Evolutionary conservation across 2,888 invertebrate species (phyloP).

Genomic region (Belgica antarctica): DNA sequence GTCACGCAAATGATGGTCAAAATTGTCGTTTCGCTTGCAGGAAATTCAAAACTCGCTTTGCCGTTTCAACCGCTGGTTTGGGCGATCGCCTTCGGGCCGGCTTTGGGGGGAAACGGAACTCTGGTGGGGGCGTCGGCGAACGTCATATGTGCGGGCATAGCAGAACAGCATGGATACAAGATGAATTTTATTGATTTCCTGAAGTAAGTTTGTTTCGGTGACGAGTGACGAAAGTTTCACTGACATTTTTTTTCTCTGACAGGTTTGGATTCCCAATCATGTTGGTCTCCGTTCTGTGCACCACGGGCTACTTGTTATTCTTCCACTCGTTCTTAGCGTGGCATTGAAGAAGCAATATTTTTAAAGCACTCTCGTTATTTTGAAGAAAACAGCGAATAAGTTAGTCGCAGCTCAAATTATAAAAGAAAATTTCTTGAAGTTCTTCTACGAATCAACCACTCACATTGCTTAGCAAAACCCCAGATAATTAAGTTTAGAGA

Average conservation of each 20-base stretch:
- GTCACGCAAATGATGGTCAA: slow-evolving; percentile 90
- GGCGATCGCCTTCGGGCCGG: slow-evolving; percentile 84
- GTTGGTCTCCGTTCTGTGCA: slow-evolving; percentile 67
- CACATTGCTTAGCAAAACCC: too few species aligned
- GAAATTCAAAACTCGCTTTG: slow-evolving; percentile 65
- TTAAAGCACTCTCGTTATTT: too few species aligned
- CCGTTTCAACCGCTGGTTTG: slow-evolving; percentile 80
- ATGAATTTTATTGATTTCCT: slow-evolving; percentile 81
- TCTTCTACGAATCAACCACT: too few species aligned
- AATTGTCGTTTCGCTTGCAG: slow-evolving; percentile 69
- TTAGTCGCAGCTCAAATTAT: too few species aligned
- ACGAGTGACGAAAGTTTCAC: background rate
- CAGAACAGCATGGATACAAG: slow-evolving; percentile 86
- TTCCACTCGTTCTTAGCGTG: slow-evolving; percentile 67
- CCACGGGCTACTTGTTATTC: slow-evolving; percentile 67
- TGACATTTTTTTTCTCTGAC: slow-evolving; percentile 40
- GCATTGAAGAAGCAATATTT: slow-evolving; percentile 54
- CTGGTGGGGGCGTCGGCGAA: slow-evolving; percentile 88
- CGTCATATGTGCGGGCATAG: slow-evolving; percentile 86
- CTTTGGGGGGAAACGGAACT: slow-evolving; percentile 88
- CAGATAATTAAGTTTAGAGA: too few species aligned
- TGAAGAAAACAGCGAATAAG: too few species aligned
- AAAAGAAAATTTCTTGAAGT: too few species aligned
- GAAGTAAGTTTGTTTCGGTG: slow-evolving; percentile 57
- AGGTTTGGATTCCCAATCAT: slow-evolving; percentile 82